A percentile compares a stretch with the other conserved stretches of the same genome.
Conservation (phyloP, 1,140 invertebrate genomes). For the Goniozus legneri region DNA sequence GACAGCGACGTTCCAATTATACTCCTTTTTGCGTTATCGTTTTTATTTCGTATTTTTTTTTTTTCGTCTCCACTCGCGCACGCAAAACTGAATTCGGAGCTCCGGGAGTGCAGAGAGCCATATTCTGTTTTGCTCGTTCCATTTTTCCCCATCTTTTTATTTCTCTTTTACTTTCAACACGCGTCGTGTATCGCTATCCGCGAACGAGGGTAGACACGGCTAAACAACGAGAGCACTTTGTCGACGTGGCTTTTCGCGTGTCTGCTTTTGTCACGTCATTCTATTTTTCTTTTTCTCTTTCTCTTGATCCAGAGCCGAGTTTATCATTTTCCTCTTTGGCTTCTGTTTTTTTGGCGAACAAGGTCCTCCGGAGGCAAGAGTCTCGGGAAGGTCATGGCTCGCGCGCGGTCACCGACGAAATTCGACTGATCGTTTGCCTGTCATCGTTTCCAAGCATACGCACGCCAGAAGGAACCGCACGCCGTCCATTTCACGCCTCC, state of each 20-base stretch:
- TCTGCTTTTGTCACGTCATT: constrained; percentile 5
- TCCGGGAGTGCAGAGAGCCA: neutral
- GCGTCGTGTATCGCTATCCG: no score
- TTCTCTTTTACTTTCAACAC: no score
- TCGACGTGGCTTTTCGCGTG: constrained; percentile 12
- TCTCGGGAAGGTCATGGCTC: neutral
- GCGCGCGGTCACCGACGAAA: neutral
- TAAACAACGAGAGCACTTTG: no score
- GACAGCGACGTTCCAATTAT: no score
- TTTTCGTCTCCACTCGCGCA: neutral
- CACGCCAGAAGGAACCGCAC: constrained; percentile 10
- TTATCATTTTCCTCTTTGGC: no score
- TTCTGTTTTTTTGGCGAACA: no score
- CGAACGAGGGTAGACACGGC: no score
- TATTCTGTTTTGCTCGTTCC: neutral
- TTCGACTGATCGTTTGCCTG: constrained; percentile 15
- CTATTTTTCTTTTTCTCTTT: constrained; percentile 2
- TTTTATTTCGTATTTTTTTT: neutral
- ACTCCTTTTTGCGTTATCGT: no score
- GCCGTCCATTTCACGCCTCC: no score
- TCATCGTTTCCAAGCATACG: constrained; percentile 16
- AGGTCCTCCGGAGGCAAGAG: no score
- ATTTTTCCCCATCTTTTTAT: neutral
- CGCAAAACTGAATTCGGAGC: neutral
- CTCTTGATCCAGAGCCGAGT: no score